Evolutionary conservation across 37 sponge, comb jelly and placozoan species (phyloP).

Genomic region (Tethya wilhelma): DNA sequence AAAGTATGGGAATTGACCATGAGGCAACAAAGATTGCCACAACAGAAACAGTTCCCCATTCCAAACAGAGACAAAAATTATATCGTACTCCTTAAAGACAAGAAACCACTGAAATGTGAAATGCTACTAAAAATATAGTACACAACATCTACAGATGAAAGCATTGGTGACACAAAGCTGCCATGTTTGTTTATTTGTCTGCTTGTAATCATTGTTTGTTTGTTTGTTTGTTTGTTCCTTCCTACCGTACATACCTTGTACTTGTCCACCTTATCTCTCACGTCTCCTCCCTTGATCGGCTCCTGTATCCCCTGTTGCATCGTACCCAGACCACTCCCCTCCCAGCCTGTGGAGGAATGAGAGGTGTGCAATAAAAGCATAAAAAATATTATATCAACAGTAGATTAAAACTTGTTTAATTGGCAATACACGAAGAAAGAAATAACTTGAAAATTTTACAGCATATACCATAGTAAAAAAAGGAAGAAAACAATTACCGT

Average conservation of each 20-base stretch:
- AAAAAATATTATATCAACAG: background rate
- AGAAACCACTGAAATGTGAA: too few species aligned
- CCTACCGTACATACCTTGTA: conserved; percentile 67
- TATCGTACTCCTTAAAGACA: too few species aligned
- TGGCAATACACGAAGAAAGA: too few species aligned
- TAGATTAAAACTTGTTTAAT: background rate
- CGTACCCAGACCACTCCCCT: conserved; percentile 84
- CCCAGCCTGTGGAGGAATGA: conserved; percentile 67
- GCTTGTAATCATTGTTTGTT: background rate
- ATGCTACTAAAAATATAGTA: too few species aligned
- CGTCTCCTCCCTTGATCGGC: conserved; percentile 85
- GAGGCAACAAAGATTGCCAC: too few species aligned
- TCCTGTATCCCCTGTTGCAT: conserved; percentile 87
- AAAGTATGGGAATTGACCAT: too few species aligned
- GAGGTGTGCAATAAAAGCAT: background rate
- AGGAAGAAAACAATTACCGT: background rate
- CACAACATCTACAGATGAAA: too few species aligned
- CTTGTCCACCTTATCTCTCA: conserved; percentile 78
- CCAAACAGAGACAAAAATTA: too few species aligned
- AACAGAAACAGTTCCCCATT: too few species aligned
- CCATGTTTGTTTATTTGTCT: too few species aligned
- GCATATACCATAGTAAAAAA: background rate
- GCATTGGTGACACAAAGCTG: too few species aligned
- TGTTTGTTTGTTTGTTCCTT: background rate
- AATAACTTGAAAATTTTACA: background rate